phyloP scores from a whole-genome alignment of 1,140 invertebrate genomes.

The Galleria mellonella region DNA sequence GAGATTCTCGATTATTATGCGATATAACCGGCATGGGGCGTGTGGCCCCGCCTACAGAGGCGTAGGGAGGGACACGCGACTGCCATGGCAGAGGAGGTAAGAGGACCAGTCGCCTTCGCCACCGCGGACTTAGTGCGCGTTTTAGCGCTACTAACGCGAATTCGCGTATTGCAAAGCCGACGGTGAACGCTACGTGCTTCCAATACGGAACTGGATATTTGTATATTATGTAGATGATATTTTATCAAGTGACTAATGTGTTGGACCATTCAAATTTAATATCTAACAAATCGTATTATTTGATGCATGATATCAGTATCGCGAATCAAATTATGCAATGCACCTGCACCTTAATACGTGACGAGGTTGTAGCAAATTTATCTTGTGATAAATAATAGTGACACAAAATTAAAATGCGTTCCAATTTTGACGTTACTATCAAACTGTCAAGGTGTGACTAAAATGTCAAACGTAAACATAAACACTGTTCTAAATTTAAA shows the following conservation, averaged over 20 bases:
- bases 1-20: constrained; percentile 17
- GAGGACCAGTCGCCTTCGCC: constrained; percentile 56
- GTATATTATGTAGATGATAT: neutral
- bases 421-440: constrained; percentile 7
- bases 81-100: constrained; percentile 36
- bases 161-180: constrained; percentile 13
- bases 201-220: neutral
- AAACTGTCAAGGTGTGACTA: constrained; percentile 8
- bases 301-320: too few species aligned
- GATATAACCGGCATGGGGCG: constrained; percentile 27
- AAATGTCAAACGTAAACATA: constrained; percentile 12
- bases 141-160: constrained; percentile 27
- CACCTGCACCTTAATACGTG: neutral
- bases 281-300: too few species aligned
- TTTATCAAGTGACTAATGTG: constrained; percentile 1
- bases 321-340: neutral
- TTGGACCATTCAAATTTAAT: neutral
- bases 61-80: constrained; percentile 51
- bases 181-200: neutral
- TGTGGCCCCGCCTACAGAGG: constrained; percentile 42
- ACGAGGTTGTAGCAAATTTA: neutral
- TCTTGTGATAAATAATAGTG: neutral
- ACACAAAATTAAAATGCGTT: constrained; percentile 14
- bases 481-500: constrained; percentile 11
- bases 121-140: constrained; percentile 53